Base-by-base conservation (phyloP, 30 jellyfish, hydroid and myxozoan genomes). In the Euphysa ruthae region DNA sequence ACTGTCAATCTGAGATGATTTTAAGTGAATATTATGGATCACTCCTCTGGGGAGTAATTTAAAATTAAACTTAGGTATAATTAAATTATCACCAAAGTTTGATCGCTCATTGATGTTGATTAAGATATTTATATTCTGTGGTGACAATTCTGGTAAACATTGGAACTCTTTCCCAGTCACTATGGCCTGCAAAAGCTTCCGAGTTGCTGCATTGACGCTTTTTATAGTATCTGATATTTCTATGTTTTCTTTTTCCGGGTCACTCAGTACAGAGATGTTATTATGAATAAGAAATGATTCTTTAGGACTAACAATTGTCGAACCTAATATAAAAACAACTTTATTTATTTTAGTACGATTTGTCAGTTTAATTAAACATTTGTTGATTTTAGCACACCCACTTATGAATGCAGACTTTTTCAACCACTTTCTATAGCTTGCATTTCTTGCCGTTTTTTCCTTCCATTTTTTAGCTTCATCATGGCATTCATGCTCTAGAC, bases 301-400 rank as follows among this genome's bases (percentile, higher is more conserved):
- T 34, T 63, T 63, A 1, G 77, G 77, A 42, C 77, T 63, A 19
- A 63, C 58, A 6, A 63, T 24, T 16, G 77, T 63, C 15, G 77
- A 63, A 2, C 77, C 77, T 0, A 63, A 63, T 26, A 63, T 3
- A 32, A 63, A 0, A 21, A 38, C 30, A 8, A 63, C 34, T 22
- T 14, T 63, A 24, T 63, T 35, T 13, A 63, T 49, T 63, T 33
- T 21, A 15, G n/a, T 21, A 10, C 35, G 46, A 10, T 28, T 61
- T 18, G 42, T 18, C 16, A 63, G 18, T 32, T 63, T 49, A 5
- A 42, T 29, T 34, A 63, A 28, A 33, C 72, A 23, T 5, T 31
- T 24, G 7, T 31, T 24, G 4, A 58, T 24, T 31, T n/a, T 24
- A 13, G 26, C 27, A 24, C 27, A 24, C 18, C 58, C 2, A n/a